These are phyloP conservation scores for Clusia tigrina DNA, from an alignment of 2,888 invertebrate species.

Conservation along the genomic window DNA sequence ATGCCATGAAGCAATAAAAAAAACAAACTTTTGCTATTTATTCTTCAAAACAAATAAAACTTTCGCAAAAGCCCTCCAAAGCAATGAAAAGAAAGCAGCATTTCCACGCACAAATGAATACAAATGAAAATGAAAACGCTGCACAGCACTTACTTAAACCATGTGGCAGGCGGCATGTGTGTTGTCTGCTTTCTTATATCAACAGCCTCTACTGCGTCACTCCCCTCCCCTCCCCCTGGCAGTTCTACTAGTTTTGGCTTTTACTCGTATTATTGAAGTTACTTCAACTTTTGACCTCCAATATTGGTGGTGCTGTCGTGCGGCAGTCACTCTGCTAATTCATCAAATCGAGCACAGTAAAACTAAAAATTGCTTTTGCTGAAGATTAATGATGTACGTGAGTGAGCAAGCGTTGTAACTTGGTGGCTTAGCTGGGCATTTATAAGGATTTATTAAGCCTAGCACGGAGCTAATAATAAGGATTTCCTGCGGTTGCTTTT, in stretches of 20 bases:
- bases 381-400: conserved; percentile 6
- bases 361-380: background rate
- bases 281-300: conserved; percentile 5
- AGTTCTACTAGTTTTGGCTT: too few relatives aligned
- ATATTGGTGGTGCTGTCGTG: background rate
- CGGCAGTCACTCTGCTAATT: background rate
- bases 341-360: conserved; percentile 1
- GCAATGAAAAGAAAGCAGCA: background rate
- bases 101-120: conserved; percentile 4
- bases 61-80: background rate
- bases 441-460: background rate
- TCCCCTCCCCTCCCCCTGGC: too few relatives aligned
- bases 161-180: background rate
- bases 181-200: background rate
- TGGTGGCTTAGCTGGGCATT: background rate
- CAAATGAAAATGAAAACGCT: background rate
- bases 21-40: background rate
- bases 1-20: background rate
- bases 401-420: background rate
- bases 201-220: too few relatives aligned
- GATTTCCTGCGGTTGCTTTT: background rate
- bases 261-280: conserved; percentile 4
- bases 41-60: background rate
- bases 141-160: background rate
- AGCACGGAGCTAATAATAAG: background rate